Conservation (phyloP, 2,888 invertebrate genomes). For the Scrobipalpa costella region DNA sequence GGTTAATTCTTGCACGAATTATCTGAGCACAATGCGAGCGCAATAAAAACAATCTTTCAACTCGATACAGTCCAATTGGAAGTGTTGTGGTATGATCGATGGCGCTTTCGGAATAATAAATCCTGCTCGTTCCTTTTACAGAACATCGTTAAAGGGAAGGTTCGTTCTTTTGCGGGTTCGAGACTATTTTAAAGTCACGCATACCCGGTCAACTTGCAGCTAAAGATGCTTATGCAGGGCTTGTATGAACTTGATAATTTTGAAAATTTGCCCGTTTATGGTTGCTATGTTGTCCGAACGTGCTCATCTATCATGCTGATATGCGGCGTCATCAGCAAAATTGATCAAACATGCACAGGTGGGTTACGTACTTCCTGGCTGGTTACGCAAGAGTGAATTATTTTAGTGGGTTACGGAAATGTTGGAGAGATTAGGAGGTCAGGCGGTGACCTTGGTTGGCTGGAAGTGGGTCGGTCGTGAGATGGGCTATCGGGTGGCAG, state of each 20-base stretch:
- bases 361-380: conserved; percentile 8
- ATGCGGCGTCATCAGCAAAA: background rate
- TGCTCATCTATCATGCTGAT: background rate
- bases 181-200: conserved; percentile 1
- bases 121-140: conserved; percentile 31
- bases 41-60: conserved; percentile 33
- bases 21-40: conserved; percentile 26
- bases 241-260: background rate
- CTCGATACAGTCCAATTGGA: conserved; percentile 35
- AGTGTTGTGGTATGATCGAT: conserved; percentile 37
- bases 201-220: background rate
- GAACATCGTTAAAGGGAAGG: conserved; percentile 16
- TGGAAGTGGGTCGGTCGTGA: conserved; percentile 77
- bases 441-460: conserved; percentile 71
- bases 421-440: conserved; percentile 69
- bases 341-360: background rate
- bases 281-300: background rate
- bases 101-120: conserved; percentile 35
- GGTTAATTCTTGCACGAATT: conserved; percentile 32
- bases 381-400: conserved; percentile 42
- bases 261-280: background rate
- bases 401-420: conserved; percentile 59
- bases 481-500: conserved; percentile 79
- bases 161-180: background rate
- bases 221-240: background rate